Base-by-base conservation (phyloP, 2,113 vertebrate species). In the Lampris megalopsis region DNA sequence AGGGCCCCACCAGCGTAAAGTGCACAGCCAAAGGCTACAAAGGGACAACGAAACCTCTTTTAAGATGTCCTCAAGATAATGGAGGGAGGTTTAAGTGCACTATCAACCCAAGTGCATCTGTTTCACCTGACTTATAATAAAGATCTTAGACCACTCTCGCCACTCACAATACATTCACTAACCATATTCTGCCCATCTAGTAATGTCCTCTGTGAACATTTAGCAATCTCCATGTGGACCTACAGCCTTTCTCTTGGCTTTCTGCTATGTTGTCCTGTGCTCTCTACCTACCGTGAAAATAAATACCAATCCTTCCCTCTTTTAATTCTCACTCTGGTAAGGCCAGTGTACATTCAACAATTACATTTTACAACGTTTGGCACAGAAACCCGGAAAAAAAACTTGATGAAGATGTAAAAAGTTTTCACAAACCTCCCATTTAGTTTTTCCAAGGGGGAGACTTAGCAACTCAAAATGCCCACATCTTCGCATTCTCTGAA, bases 401-500 rank as follows among this genome's bases (percentile, higher is more conserved):
- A 67, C 74, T 60, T 73, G 50, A 75, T 35, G 68, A 74, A 37
- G 48, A 53, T 24, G 64, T 71, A 47, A 79, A 24, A 81, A 81
- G 37, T 64, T 73, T 43, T 41, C 60, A 65, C 63, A 85, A 79
- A 77, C 63, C 79, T 73, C 49, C 61, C 64, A 1, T 60, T 56
- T 48, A 77, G 37, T 70, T 73, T 79, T 77, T 75, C 62, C 72
- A 75, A 43, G n/a, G 38, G 24, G 68, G 58, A 80, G 79, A 79
- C 57, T 38, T 49, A 42, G 37, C 75, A 75, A 47, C 73, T 61
- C 70, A 63, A 90, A 81, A 66, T 77, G 67, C 72, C 74, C 63
- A 77, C 77, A 68, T 85, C 73, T 82, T 62, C 80, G 67, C 79
- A 69, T 66, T 75, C 71, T 81, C 68, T 84, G 77, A 75, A 75